A percentile compares a stretch with the other conserved stretches of the same genome.
Evolutionary conservation across 2,797 vertebrate species (phyloP).

Genomic region (Harpagifer antarcticus): DNA sequence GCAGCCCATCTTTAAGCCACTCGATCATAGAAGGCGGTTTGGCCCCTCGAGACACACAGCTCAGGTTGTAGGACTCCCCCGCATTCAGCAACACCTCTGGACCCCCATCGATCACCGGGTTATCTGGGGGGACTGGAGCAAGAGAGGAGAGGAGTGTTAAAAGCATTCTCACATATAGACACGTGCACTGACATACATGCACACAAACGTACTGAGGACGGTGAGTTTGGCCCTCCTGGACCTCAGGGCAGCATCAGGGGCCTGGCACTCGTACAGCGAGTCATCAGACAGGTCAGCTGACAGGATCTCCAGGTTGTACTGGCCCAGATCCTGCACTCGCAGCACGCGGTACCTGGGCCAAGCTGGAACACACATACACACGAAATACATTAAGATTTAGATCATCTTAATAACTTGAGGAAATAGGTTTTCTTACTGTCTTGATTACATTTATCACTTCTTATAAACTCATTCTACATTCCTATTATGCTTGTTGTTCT

Average conservation of each 20-base stretch:
- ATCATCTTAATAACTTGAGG: not conserved
- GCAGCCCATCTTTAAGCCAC: slow-evolving; percentile 92
- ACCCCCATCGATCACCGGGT: slow-evolving; percentile 91
- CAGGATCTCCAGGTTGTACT: slow-evolving; percentile 95
- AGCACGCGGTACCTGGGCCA: slow-evolving; percentile 95
- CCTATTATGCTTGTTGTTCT: not conserved
- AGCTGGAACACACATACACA: slow-evolving; percentile 77
- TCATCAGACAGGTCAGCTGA: slow-evolving; percentile 93
- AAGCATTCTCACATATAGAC: not conserved
- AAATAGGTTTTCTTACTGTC: not conserved
- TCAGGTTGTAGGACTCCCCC: slow-evolving; percentile 92
- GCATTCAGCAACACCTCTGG: slow-evolving; percentile 92
- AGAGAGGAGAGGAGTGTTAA: slow-evolving; percentile 5
- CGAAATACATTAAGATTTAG: not conserved
- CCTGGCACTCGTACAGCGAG: slow-evolving; percentile 95
- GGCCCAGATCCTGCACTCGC: slow-evolving; percentile 89
- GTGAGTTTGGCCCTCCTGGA: slow-evolving; percentile 94
- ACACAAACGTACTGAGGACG: slow-evolving; percentile 84
- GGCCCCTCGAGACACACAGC: slow-evolving; percentile 91
- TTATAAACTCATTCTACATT: not conserved
- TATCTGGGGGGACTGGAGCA: slow-evolving; percentile 90
- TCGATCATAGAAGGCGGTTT: slow-evolving; percentile 91
- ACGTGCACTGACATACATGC: not conserved
- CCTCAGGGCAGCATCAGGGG: slow-evolving; percentile 94
- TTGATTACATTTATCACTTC: not conserved